These are phyloP conservation scores for Herminia tarsipennalis DNA, from an alignment of 2,888 invertebrate genomes.

Conservation along the genomic window DNA sequence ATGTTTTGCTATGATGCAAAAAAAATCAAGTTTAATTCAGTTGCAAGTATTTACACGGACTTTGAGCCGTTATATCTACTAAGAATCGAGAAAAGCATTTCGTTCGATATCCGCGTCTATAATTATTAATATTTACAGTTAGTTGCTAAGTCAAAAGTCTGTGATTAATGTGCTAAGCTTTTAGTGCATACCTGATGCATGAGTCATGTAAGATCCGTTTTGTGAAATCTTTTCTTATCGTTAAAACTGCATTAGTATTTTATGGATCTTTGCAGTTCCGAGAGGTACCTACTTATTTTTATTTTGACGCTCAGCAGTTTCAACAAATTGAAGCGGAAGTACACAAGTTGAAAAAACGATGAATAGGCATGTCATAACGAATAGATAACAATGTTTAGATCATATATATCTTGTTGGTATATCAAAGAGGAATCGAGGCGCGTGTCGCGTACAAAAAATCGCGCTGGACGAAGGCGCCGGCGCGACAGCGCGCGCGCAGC, in stretches of 20 bases:
- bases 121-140: slow-evolving; percentile 40
- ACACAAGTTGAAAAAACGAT: background rate
- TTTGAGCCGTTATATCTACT: slow-evolving; percentile 44
- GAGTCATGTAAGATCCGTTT: slow-evolving; percentile 29
- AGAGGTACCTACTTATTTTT: background rate
- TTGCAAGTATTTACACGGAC: slow-evolving; percentile 50
- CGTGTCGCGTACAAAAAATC: slow-evolving; percentile 54
- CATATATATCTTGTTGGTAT: slow-evolving; percentile 36
- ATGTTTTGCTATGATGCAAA: slow-evolving; percentile 82
- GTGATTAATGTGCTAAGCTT: slow-evolving; percentile 33
- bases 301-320: no score
- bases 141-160: slow-evolving; percentile 29
- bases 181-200: slow-evolving; percentile 34
- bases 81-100: slow-evolving; percentile 40
- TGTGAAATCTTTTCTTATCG: slow-evolving; percentile 18
- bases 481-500: slow-evolving; percentile 48
- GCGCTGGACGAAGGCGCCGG: slow-evolving; percentile 49
- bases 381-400: slow-evolving; percentile 38
- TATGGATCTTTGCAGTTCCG: background rate
- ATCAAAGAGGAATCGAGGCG: slow-evolving; percentile 37
- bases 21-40: slow-evolving; percentile 62
- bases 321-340: no score
- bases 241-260: background rate
- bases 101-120: slow-evolving; percentile 39
- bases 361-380: slow-evolving; percentile 12